Base-by-base conservation (phyloP, 2,113 vertebrate genomes). In the Poicephalus gulielmi region DNA sequence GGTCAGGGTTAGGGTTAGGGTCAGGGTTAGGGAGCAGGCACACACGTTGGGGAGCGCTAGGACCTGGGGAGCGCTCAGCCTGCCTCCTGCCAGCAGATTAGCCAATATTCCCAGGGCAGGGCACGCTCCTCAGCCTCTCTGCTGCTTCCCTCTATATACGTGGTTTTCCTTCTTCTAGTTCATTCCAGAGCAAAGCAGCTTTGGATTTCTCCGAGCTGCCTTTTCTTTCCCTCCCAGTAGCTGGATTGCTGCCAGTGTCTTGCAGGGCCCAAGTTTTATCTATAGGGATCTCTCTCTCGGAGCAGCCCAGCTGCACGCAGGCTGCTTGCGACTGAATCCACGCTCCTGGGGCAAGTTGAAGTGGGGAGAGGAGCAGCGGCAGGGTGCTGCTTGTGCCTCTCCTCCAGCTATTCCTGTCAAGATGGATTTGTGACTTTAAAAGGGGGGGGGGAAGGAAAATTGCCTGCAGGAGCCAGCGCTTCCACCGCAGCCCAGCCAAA, bases 101-200 rank as follows among this genome's bases (percentile, higher is more conserved):
- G 93, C 94, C 95, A 85, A 80, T 59, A 95, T 91, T 89, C 74
- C 94, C 93, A 64, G 96, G 94, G 95, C 92, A 92, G 94, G 92
- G 94, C 92, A 81, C 1, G 13, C 83, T 92, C 92, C 79, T 9
- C 60, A 69, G 95, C 76, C 75, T 30, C 13, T 15, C 86, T 30
- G 10, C 94, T 81, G 31, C 86, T 84, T 81, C 28, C 80, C 95
- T 64, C 75, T 88, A 63, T 13, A 75, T 59, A 70, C 69, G 63
- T 44, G 41, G 39, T 90, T 86, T 43, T 13, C 76, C 77, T 85
- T n/a, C 67, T 92, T 55, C 84, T 12, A 70, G 88, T 8, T 92
- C 93, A 41, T 87, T 87, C 89, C 87, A 49, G 60, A 92, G 64
- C n/a, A 8, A 25, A 70, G 66, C 50, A 47, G 44, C 83, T 92